Evolutionary conservation across 2,888 invertebrate genomes (phyloP), one percentile per base, ranked within the genome.

Genomic region (Asteroscopus sphinx): DNA sequence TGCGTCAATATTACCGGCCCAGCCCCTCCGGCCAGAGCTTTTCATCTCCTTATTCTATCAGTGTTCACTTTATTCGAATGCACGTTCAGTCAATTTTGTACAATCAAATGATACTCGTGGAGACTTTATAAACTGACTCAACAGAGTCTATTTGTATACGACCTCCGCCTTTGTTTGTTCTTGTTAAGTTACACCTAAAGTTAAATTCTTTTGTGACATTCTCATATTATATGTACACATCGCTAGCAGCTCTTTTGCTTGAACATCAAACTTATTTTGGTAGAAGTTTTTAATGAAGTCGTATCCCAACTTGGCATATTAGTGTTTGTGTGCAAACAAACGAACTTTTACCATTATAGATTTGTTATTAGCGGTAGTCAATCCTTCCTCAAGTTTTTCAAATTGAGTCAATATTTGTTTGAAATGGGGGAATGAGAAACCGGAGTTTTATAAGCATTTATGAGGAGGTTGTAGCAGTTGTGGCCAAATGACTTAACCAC

Each of bases 261-360:
- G 13, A 42, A 66, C 35, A 44, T 47, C 47, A 59, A 66, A 51
- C 33, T 67, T n/a, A n/a, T n/a, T 45, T 33, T 15, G 41, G 12
- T 47, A 17, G 17, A 72, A 67, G 47, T 68, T 72, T 55, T 35
- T 46, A 55, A 61, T 68, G 54, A 45, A 37, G 37, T 37, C 39
- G 25, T 17, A 30, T 45, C 35, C 32, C 26, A 53, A 40, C 32
- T 49, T 73, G 25, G 45, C 44, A 52, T 57, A 56, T 63, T 40
- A 49, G 52, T 68, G 58, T 55, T 46, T 39, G 42, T 28, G 26
- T 35, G 40, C 53, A 63, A 68, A 68, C 46, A 68, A 53, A 44
- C 17, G 36, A 73, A 53, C 37, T 73, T 68, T 49, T 25, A 46
- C 42, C 36, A 73, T 53, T 58, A 58, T 9, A 55, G 52, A 39